Percentiles rank a stretch among this genome's conserved stretches.
phyloP scores from a whole-genome alignment of 2,797 vertebrate genomes.

The Podargus strigoides region DNA sequence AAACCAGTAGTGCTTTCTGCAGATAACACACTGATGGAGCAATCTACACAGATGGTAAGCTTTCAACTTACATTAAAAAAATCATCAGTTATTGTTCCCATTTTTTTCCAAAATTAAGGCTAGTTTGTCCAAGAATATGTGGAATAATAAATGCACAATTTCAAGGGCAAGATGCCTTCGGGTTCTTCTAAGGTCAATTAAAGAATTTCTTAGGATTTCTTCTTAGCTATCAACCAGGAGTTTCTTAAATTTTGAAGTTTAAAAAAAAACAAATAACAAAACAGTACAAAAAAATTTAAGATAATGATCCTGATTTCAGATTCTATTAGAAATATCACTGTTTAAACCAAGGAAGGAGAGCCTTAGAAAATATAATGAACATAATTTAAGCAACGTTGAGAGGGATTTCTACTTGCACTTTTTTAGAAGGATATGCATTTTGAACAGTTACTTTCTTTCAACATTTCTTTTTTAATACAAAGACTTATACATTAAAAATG shows the following conservation, averaged over 20 bases:
- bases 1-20: background rate
- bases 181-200: background rate
- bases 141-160: background rate
- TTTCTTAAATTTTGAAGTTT: background rate
- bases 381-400: background rate
- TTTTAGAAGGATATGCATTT: background rate
- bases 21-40: constrained; percentile 24
- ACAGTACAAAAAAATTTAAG: background rate
- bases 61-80: constrained; percentile 61
- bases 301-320: background rate
- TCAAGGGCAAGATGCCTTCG: background rate
- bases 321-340: background rate
- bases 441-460: background rate
- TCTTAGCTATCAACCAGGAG: background rate
- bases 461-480: background rate
- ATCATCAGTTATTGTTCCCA: constrained; percentile 30
- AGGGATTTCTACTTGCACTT: background rate
- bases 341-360: background rate
- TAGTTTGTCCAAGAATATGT: background rate
- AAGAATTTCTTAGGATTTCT: background rate
- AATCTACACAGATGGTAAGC: constrained; percentile 56
- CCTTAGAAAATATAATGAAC: background rate
- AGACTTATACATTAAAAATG: background rate
- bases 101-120: constrained; percentile 12
- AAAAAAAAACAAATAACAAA: background rate